Conservation (phyloP, 92 coral and sea anemone genomes). For the Metridium senile region DNA sequence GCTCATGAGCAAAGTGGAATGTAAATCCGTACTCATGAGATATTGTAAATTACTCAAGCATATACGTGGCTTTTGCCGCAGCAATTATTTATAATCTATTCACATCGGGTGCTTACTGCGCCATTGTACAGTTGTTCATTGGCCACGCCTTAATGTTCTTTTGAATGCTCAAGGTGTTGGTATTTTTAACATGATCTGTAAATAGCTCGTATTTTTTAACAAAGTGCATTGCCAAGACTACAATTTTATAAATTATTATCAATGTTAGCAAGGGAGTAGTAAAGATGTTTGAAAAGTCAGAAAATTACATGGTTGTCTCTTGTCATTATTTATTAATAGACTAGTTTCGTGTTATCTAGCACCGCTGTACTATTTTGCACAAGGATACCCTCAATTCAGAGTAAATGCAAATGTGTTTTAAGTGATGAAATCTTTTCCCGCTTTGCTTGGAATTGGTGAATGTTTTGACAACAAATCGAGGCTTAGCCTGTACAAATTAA, state of each 20-base stretch:
- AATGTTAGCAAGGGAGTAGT: conserved; percentile 68
- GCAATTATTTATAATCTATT: conserved; percentile 31
- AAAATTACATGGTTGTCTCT: conserved; percentile 16
- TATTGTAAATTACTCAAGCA: too few relatives aligned
- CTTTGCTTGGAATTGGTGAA: too few relatives aligned
- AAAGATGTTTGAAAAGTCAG: conserved; percentile 56
- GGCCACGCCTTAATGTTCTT: conserved; percentile 28
- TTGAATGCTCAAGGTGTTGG: conserved; percentile 56
- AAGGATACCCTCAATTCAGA: too few relatives aligned
- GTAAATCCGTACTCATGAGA: too few relatives aligned
- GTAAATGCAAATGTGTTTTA: too few relatives aligned
- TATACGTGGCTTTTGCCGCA: conserved; percentile 6
- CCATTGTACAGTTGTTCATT: conserved; percentile 29
- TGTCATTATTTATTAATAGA: background rate
- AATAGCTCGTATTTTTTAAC: conserved; percentile 91
- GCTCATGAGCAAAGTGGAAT: too few relatives aligned
- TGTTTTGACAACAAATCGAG: too few relatives aligned
- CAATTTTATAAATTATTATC: conserved; percentile 92
- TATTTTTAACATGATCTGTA: conserved; percentile 94
- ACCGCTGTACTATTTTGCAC: too few relatives aligned
- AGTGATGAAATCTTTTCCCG: too few relatives aligned
- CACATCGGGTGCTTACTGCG: background rate
- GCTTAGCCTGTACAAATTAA: too few relatives aligned
- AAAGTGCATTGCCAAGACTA: conserved; percentile 79
- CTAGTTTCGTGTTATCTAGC: background rate